A percentile compares a stretch with the other conserved stretches of the same genome.
Conservation (phyloP, 2,888 invertebrate genomes). For the Amphipyra berbera region DNA sequence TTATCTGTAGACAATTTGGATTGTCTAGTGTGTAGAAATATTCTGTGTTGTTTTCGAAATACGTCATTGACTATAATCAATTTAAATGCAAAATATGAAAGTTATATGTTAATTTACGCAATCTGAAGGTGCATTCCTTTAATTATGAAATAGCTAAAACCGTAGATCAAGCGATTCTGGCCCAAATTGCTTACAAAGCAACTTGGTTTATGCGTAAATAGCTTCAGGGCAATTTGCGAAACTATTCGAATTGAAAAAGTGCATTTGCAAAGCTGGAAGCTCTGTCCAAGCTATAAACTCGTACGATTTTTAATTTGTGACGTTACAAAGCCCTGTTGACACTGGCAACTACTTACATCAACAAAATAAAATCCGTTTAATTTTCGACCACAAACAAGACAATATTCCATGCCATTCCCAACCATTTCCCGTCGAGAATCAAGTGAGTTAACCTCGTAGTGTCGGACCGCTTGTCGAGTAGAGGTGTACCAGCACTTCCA, state of each 20-base stretch:
- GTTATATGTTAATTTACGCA: constrained; percentile 1
- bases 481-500: constrained; percentile 61
- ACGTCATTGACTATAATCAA: constrained; percentile 29
- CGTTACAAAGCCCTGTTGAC: too few relatives aligned
- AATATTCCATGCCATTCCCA: constrained; percentile 9
- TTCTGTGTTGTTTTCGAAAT: constrained; percentile 34
- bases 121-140: not conserved
- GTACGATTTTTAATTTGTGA: too few relatives aligned
- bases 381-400: not conserved
- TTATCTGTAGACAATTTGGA: constrained; percentile 57
- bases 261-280: too few relatives aligned
- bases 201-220: too few relatives aligned
- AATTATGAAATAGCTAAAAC: not conserved
- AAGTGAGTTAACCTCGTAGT: constrained; percentile 43
- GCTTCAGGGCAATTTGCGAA: too few relatives aligned
- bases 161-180: too few relatives aligned
- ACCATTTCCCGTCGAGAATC: constrained; percentile 37
- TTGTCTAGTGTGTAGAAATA: constrained; percentile 27
- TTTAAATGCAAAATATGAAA: constrained; percentile 28
- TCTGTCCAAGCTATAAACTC: too few relatives aligned
- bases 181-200: too few relatives aligned
- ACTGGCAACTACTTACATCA: too few relatives aligned
- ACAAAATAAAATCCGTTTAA: too few relatives aligned
- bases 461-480: constrained; percentile 50
- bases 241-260: too few relatives aligned